These are phyloP conservation scores for Tragopan temminckii DNA, from an alignment of 2,797 vertebrate genomes.

Conservation along the genomic window DNA sequence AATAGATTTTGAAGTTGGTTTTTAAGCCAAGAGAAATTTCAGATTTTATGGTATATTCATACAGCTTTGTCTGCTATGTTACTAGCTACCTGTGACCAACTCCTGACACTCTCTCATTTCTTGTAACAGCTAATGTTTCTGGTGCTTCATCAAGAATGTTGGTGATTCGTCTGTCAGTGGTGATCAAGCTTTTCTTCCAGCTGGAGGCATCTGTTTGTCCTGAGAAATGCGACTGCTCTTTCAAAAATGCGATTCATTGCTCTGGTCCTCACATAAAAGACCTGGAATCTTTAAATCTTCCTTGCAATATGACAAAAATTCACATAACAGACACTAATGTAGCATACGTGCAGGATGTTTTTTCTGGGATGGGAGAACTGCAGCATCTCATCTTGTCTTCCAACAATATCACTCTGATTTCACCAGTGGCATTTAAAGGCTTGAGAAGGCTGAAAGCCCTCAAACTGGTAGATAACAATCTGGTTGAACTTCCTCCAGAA, in stretches of 20 bases:
- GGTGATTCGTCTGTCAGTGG: slow-evolving; percentile 44
- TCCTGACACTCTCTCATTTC: slow-evolving; percentile 50
- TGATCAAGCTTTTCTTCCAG: slow-evolving; percentile 65
- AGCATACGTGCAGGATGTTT: slow-evolving; percentile 76
- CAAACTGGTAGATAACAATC: slow-evolving; percentile 82
- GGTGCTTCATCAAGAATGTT: slow-evolving; percentile 51
- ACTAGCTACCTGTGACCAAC: background rate
- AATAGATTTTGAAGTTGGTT: background rate
- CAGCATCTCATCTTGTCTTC: slow-evolving; percentile 82
- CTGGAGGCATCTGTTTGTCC: slow-evolving; percentile 69
- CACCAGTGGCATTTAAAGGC: slow-evolving; percentile 83
- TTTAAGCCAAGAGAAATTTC: background rate
- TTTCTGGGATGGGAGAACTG: slow-evolving; percentile 78
- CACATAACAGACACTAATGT: slow-evolving; percentile 70
- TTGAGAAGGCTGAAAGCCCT: slow-evolving; percentile 84
- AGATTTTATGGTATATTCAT: background rate
- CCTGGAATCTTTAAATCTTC: slow-evolving; percentile 65
- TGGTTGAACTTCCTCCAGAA: slow-evolving; percentile 79
- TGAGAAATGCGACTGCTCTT: slow-evolving; percentile 63
- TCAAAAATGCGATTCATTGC: slow-evolving; percentile 58
- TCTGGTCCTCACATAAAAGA: slow-evolving; percentile 45
- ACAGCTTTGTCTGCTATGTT: background rate
- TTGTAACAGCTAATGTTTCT: slow-evolving; percentile 46
- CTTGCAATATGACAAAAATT: slow-evolving; percentile 78
- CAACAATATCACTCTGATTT: slow-evolving; percentile 83